A percentile compares a stretch with the other conserved stretches of the same genome.
Conservation (phyloP, 2,113 vertebrate species). For the Prunella fulvescens region DNA sequence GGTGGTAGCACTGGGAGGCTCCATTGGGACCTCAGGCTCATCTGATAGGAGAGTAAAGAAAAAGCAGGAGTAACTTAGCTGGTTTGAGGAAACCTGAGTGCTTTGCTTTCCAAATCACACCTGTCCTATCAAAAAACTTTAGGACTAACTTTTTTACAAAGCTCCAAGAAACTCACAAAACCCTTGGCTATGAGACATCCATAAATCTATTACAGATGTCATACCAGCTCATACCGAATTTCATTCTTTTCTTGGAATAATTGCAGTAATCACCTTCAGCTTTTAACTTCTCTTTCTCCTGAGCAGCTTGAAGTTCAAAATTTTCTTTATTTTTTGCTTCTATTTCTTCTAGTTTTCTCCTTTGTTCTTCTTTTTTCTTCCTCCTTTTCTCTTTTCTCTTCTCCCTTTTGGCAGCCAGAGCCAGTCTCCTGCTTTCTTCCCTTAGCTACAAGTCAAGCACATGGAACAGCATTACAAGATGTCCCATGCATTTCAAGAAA, state of each 20-base stretch:
- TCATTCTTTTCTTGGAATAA: not conserved
- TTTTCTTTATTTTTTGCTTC: slow-evolving; percentile 97
- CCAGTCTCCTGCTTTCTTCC: slow-evolving; percentile 96
- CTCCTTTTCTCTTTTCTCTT: slow-evolving; percentile 96
- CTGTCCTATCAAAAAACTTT: not conserved
- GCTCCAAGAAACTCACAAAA: not conserved
- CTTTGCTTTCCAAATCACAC: not conserved
- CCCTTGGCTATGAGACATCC: not conserved
- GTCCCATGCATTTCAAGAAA: not conserved
- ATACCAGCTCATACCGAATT: fast-evolving
- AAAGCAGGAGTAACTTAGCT: not conserved
- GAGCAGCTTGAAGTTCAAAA: slow-evolving; percentile 89
- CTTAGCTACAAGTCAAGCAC: slow-evolving; percentile 68
- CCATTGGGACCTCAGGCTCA: slow-evolving; percentile 91
- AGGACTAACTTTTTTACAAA: not conserved
- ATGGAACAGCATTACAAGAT: not conserved
- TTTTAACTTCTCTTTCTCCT: slow-evolving; percentile 90
- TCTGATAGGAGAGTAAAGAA: not conserved
- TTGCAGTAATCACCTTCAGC: slow-evolving; percentile 79
- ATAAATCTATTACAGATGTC: not conserved
- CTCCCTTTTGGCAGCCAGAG: slow-evolving; percentile 95
- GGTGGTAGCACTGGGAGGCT: slow-evolving; percentile 97
- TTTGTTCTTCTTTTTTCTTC: slow-evolving; percentile 93
- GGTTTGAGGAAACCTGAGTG: not conserved
- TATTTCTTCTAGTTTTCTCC: slow-evolving; percentile 88